phyloP scores from a whole-genome alignment of 2,888 invertebrate genomes.

The Agrochola litura region DNA sequence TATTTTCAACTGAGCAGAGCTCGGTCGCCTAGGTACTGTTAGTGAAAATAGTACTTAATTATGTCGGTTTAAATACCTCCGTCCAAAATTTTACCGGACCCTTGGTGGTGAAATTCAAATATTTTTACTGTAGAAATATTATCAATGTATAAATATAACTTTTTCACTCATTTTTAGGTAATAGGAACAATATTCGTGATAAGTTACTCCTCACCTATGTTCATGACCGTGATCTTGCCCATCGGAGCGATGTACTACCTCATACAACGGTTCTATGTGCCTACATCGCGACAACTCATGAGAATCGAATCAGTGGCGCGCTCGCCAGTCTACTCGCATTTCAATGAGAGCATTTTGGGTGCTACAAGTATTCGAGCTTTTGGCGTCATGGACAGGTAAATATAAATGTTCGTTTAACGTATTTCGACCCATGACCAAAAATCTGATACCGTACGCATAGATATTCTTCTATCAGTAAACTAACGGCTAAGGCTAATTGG shows the following conservation, averaged over 20 bases:
- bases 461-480: neutral
- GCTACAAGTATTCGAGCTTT: conserved; percentile 97
- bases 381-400: conserved; percentile 92
- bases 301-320: conserved; percentile 97
- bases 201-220: conserved; percentile 95
- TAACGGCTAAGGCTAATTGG: too few relatives aligned
- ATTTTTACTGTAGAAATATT: neutral
- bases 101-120: neutral
- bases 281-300: conserved; percentile 98
- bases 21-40: too few relatives aligned
- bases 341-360: conserved; percentile 97
- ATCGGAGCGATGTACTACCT: conserved; percentile 95
- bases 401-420: neutral
- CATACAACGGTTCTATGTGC: conserved; percentile 98
- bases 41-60: neutral
- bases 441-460: neutral
- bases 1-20: too few relatives aligned
- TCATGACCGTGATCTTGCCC: conserved; percentile 94
- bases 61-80: too few relatives aligned
- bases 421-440: neutral
- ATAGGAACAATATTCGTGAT: conserved; percentile 96
- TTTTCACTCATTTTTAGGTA: conserved; percentile 89
- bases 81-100: neutral
- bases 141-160: neutral
- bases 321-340: conserved; percentile 99